Base-by-base conservation (phyloP, 2,888 invertebrate species). In the Chydorus sphaericus region DNA sequence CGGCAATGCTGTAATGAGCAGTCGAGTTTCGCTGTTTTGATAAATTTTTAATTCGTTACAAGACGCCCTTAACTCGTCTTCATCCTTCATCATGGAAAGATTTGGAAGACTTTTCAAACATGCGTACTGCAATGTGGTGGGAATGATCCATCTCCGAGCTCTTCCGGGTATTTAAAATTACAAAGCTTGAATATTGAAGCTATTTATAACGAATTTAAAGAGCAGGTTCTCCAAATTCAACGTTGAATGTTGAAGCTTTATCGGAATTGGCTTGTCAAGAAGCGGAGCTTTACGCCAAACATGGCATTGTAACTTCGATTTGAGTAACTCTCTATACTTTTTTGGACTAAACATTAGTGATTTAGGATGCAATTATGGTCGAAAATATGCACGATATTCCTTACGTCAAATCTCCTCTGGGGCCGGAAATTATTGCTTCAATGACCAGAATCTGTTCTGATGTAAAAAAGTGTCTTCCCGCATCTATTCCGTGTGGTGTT, bases 341-440 rank as follows among this genome's bases (percentile, higher is more conserved):
- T 57, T n/a, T 18, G 20, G 28, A 33, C 52, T 50, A 36, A 5
- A 28, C 11, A 33, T 50, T 39, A 20, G 26, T 39, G 57, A 62
- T 65, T 16, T 63, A 85, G 84, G 80, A 85, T 68, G 81, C 76
- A 2, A 69, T 86, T 26, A 65, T 85, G 37, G 70, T 87, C 11
- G 85, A 86, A 72, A 86, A 86, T 66, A 86, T 86, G 85, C 78
- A 83, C 64, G 85, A 86, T 65, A 67, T 83, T 23, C 85, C 86
- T 0, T 87, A 85, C 64, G 65, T 81, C 1, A 75, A 75, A 63
- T 67, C 70, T 48, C 64, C 75, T 48, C 66, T 83, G 52, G 78
- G 78, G 3, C 81, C 85, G 0, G 86, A 86, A 70, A 77, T 77
- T 14, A 73, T 76, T 1, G 77, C 85, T 0, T 68, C 75, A 36